These are phyloP conservation scores for Aphidius colemani DNA, from an alignment of 2,888 invertebrate genomes.

Conservation along the genomic window DNA sequence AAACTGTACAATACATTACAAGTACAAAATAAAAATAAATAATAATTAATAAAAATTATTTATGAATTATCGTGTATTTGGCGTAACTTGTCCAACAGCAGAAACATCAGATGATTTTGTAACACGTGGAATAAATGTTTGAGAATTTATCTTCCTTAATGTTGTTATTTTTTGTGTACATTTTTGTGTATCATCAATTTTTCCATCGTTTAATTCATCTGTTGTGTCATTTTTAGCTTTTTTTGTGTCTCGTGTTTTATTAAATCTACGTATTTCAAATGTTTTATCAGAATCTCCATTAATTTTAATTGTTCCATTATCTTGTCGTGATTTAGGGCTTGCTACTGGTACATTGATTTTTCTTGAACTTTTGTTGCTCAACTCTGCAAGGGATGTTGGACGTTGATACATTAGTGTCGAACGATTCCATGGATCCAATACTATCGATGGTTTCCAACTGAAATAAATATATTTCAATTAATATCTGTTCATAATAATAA, in stretches of 20 bases:
- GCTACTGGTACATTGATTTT: slow-evolving; percentile 43
- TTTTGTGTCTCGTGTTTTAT: slow-evolving; percentile 31
- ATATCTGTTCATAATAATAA: background rate
- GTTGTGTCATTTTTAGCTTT: slow-evolving; percentile 30
- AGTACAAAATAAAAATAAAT: too few relatives aligned
- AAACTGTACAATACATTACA: too few relatives aligned
- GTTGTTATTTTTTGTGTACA: slow-evolving; percentile 43
- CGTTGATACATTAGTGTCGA: slow-evolving; percentile 44
- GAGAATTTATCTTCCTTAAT: slow-evolving; percentile 40
- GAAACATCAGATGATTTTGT: slow-evolving; percentile 45
- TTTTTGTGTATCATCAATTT: slow-evolving; percentile 28
- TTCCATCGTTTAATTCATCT: slow-evolving; percentile 23
- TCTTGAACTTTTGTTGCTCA: slow-evolving; percentile 37
- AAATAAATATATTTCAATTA: slow-evolving; percentile 1
- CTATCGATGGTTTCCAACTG: slow-evolving; percentile 45
- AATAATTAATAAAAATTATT: too few relatives aligned
- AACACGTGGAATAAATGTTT: slow-evolving; percentile 48
- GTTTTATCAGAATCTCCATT: slow-evolving; percentile 34
- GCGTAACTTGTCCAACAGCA: slow-evolving; percentile 46
- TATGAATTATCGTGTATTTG: slow-evolving; percentile 42
- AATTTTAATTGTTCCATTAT: slow-evolving; percentile 33
- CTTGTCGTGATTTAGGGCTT: slow-evolving; percentile 40
- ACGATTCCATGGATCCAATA: slow-evolving; percentile 54
- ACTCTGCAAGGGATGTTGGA: slow-evolving; percentile 44
- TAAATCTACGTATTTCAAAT: slow-evolving; percentile 29